These are phyloP conservation scores for Archivesica marissinica DNA, from an alignment of 1,140 invertebrate species.

Conservation along the genomic window DNA sequence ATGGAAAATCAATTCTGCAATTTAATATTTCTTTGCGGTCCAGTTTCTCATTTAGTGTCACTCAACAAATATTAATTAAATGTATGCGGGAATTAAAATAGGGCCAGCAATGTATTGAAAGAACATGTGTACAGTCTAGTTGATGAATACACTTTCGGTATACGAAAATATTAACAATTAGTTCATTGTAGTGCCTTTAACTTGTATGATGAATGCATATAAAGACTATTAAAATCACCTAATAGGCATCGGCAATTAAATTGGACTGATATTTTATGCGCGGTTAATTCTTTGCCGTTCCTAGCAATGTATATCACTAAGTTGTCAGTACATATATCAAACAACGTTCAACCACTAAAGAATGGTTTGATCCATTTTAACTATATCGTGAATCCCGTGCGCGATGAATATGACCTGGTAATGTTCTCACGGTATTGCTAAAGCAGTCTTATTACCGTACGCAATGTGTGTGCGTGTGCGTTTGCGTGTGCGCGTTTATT, in stretches of 20 bases:
- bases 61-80: slow-evolving; percentile 24
- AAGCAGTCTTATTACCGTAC: too few relatives aligned
- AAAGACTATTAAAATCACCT: neutral
- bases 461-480: too few relatives aligned
- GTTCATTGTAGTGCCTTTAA: neutral
- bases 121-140: neutral
- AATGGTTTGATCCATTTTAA: too few relatives aligned
- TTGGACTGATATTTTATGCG: too few relatives aligned
- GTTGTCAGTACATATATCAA: too few relatives aligned
- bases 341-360: too few relatives aligned
- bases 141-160: neutral
- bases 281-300: too few relatives aligned
- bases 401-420: too few relatives aligned
- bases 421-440: too few relatives aligned
- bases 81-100: slow-evolving; percentile 3
- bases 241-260: neutral
- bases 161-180: slow-evolving; percentile 3
- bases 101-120: neutral
- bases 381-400: too few relatives aligned
- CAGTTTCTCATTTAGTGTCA: neutral
- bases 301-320: too few relatives aligned
- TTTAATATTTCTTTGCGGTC: neutral
- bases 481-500: too few relatives aligned
- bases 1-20: neutral
- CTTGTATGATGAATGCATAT: neutral